phyloP scores from a whole-genome alignment of 2,797 vertebrate species.

The Neoniphon sammara region DNA sequence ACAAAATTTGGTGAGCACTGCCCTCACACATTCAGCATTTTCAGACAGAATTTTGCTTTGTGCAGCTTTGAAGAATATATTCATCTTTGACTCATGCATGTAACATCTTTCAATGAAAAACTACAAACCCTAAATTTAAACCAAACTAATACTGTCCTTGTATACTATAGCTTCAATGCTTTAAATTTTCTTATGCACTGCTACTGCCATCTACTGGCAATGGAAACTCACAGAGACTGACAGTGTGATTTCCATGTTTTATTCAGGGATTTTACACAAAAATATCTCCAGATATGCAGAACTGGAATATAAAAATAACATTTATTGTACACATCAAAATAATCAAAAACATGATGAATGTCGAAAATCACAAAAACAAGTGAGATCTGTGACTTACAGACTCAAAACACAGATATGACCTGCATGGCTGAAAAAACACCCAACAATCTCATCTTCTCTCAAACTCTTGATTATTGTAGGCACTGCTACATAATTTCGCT shows the following conservation, averaged over 20 bases:
- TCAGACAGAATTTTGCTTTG: too few species aligned
- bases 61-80: neutral
- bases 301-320: slow-evolving; percentile 56
- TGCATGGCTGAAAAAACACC: neutral
- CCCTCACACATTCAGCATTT: neutral
- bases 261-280: slow-evolving; percentile 53
- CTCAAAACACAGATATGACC: neutral
- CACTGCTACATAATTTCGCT: slow-evolving; percentile 12
- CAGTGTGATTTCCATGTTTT: slow-evolving; percentile 45
- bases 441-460: too few species aligned
- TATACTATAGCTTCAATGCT: neutral
- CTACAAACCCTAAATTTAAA: neutral
- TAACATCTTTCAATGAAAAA: neutral
- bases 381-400: neutral
- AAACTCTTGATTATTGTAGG: slow-evolving; percentile 5
- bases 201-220: slow-evolving; percentile 79
- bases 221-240: neutral
- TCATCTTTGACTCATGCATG: neutral
- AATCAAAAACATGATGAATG: neutral
- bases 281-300: slow-evolving; percentile 30
- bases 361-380: slow-evolving; percentile 23
- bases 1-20: neutral
- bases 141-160: neutral
- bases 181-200: slow-evolving; percentile 47
- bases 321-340: slow-evolving; percentile 47